Percentiles rank a stretch among this genome's conserved stretches.
Evolutionary conservation across 2,113 vertebrate genomes (phyloP).

Genomic region (Mesembrinibis cayennensis): DNA sequence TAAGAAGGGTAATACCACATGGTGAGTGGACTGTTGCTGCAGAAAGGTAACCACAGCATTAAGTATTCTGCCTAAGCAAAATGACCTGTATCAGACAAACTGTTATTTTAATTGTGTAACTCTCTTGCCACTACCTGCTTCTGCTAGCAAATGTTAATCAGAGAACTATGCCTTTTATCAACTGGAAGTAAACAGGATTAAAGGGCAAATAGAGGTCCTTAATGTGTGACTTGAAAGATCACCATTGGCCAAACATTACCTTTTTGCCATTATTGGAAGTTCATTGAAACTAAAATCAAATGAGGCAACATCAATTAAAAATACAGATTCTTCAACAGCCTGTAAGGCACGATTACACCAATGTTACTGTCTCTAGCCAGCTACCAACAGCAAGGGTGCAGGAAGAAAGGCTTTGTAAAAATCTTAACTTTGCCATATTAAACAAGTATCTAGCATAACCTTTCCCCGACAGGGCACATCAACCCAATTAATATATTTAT

Average conservation of each 20-base stretch:
- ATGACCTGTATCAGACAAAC: not conserved
- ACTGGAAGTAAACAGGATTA: not conserved
- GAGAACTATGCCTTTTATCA: not conserved
- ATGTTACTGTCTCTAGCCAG: not conserved
- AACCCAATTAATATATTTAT: not conserved
- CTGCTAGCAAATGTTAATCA: not conserved
- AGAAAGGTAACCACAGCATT: not conserved
- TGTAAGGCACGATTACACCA: fast-evolving
- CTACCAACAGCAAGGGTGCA: not conserved
- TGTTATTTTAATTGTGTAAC: not conserved
- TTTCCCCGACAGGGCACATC: not conserved
- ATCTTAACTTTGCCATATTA: not conserved
- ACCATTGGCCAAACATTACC: not conserved
- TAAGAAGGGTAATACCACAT: not conserved
- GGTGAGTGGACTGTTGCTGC: not conserved
- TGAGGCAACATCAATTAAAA: not conserved
- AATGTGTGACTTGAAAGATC: not conserved
- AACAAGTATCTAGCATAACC: not conserved
- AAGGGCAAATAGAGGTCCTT: not conserved
- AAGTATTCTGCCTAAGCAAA: not conserved
- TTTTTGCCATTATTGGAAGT: not conserved
- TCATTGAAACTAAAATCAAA: not conserved
- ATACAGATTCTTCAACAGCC: not conserved
- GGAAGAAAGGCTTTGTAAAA: not conserved
- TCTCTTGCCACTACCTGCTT: not conserved